phyloP scores from a whole-genome alignment of 2,113 vertebrate species.

The Apodemus sylvaticus region DNA sequence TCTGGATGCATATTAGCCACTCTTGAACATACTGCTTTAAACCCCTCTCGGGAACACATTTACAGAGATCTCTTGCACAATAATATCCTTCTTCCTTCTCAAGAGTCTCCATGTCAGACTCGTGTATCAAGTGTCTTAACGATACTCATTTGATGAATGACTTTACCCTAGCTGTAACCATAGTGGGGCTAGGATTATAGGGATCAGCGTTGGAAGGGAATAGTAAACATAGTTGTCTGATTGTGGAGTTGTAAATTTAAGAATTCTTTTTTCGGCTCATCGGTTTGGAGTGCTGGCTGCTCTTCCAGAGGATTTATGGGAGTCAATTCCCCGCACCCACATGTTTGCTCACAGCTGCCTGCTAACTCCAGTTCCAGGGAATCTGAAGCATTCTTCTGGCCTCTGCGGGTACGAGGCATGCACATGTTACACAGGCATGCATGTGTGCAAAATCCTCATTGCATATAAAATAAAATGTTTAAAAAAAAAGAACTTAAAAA shows the following conservation, averaged over 20 bases:
- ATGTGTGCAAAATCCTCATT: not conserved
- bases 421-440: not conserved
- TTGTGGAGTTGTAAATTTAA: slow-evolving; percentile 35
- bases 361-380: not conserved
- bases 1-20: not conserved
- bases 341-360: not conserved
- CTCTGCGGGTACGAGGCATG: not conserved
- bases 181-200: not conserved
- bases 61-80: not conserved
- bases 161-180: not conserved
- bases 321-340: not conserved
- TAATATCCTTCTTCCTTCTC: not conserved
- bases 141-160: slow-evolving; percentile 7
- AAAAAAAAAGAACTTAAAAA: not conserved
- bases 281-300: not conserved
- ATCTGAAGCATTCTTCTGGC: not conserved
- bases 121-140: not conserved
- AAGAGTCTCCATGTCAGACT: not conserved
- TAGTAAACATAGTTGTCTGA: not conserved
- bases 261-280: not conserved
- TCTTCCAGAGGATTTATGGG: not conserved
- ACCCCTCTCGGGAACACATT: not conserved
- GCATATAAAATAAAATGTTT: not conserved
- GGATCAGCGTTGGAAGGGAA: not conserved
- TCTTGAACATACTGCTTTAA: not conserved